Base-by-base conservation (phyloP, 2,797 vertebrate species). In the Phataginus tricuspis region DNA sequence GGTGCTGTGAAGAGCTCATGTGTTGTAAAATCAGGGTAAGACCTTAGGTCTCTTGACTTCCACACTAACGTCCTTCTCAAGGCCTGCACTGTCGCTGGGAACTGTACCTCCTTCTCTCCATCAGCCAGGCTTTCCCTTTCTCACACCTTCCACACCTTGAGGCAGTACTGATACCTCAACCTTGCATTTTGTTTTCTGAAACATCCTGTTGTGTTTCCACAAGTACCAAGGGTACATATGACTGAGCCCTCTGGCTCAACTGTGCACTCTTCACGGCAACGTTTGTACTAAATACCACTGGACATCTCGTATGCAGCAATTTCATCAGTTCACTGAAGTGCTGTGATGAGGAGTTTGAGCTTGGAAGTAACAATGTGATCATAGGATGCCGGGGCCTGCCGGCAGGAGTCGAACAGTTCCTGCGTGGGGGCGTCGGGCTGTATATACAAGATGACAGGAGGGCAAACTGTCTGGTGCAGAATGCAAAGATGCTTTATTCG, bases 241-340 rank as follows among this genome's bases (percentile, higher is more conserved):
- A 21, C 63, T 53, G 42, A 9, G 29, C 12, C 31, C 59, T 39
- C 49, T 29, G 29, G 15, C 23, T 39, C 64, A n/a, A 39, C 10
- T 25, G 8, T 31, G 37, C 5, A 6, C 8, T 10, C 31, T 82
- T 51, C 34, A 59, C 82, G n/a, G 57, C 8, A 34, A 7, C 7
- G n/a, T 18, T 63, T 55, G 12, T 10, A 6, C 15, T 55, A 55
- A 85, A 37, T 29, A 25, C 8, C 0, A 27, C 3, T 0, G 45
- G 31, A n/a, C 29, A 55, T 21, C 66, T 85, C 23, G 39, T 23
- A 23, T 27, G 7, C 4, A 27, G 45, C 37, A 31, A 68, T 25
- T 39, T 23, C 10, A 6, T 64, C 34, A n/a, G 61, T 55, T 42
- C 51, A 42, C 79, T 6, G 0, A 69, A 66, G 37, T 31, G 1